Evolutionary conservation across 1,140 invertebrate species (phyloP), one percentile per base, ranked within the genome.

Genomic region (Saccostrea glomerata): DNA sequence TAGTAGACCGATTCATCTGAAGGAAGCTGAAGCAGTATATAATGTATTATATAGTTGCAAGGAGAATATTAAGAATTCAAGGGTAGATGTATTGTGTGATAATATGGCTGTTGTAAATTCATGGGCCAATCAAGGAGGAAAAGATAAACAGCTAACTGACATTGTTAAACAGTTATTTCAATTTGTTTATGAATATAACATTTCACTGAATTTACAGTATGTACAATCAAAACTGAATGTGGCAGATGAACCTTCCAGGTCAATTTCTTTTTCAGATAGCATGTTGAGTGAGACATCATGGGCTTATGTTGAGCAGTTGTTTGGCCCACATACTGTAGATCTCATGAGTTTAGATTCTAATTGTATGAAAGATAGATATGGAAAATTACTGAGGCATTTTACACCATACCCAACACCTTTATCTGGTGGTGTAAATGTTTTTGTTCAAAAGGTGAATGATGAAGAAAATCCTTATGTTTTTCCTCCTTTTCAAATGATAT

Each of bases 311-410:
- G 84, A 87, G 56, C 77, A 36, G 77, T 30, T n/a, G 6, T 82
- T 47, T 85, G 86, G 84, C 11, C 60, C 86, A 1, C 63, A 85
- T 66, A 86, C 63, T 4, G 20, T 70, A 84, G 87, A 90, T 63
- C 58, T 90, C 12, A 88, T 90, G 89, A 66, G 87, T 20, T 86
- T 88, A 30, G 87, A 88, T 83, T 88, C 87, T n/a, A 90, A 88
- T 86, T 73, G 30, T 2, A 88, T 88, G 87, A 66, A 47, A 47
- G 66, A 40, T 11, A 83, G 2, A 1, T 66, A 82, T 12, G 89
- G 87, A 17, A 40, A 12, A 54, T 13, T 70, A 1, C 55, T 90
- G 15, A 84, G 36, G 30, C 85, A 88, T 87, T 90, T 89, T 77
- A 86, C 88, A 9, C 88, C 85, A 58, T 87, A 60, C n/a, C 84